Base-by-base conservation (phyloP, 1,140 invertebrate genomes). In the Drosophila subobscura region DNA sequence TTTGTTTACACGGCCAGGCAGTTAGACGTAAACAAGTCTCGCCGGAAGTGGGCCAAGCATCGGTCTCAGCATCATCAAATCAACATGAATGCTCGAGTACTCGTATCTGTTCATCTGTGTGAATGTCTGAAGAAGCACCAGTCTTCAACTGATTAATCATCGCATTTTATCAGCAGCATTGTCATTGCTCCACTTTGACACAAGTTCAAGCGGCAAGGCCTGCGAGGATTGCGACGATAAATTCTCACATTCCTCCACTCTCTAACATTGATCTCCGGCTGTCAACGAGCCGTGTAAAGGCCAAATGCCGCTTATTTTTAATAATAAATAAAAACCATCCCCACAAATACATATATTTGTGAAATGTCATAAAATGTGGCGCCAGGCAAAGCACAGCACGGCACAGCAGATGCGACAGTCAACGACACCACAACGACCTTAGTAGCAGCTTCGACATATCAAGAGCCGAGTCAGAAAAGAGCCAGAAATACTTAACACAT, bases 121-220 rank as follows among this genome's bases (percentile, higher is more conserved):
- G 8, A 16, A 33, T 37, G 37, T 16, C 10, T 12, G 45, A 10
- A 27, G 45, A 29, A 46, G 27, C 23, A 27, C 7, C 20, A 22
- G 20, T 51, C 25, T 51, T 23, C 6, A 14, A 51, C 27, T n/a
- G 72, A 42, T 65, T 71, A 25, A 33, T 27, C 33, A 40, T 63
- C 20, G 33, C 10, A 12, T 54, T n/a, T 49, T 27, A 45, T 16
- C 23, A 22, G 37, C 23, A 4, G 25, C 40, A 23, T 60, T 85
- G 80, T 86, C 80, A 86, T 85, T 85, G 70, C 63, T 64, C 74
- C 74, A 80, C 81, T 78, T 86, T 74, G 83, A 74, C 73, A 65
- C 81, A 86, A 86, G 81, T 86, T 86, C 81, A 86, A 86, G 83
- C 81, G 50, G 76, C 81, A 86, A 86, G 81, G 81, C 68, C 81